phyloP scores from a whole-genome alignment of 2,113 vertebrate genomes.

The Glaucomys volans region DNA sequence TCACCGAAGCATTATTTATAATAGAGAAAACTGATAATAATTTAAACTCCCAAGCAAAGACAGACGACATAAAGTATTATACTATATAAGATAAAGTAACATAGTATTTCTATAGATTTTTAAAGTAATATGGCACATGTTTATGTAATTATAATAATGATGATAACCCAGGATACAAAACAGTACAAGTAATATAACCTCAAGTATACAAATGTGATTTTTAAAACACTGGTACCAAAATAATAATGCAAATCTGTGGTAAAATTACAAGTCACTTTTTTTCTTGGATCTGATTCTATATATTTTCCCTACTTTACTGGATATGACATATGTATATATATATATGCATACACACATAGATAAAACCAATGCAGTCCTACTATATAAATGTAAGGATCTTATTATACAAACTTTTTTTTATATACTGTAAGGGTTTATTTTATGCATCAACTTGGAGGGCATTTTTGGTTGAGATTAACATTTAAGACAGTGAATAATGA shows the following conservation, averaged over 20 bases:
- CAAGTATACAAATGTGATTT: background rate
- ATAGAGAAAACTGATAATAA: background rate
- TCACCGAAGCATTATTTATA: background rate
- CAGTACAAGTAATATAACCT: background rate
- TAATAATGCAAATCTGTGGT: background rate
- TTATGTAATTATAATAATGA: background rate
- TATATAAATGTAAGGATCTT: background rate
- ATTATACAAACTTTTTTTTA: background rate
- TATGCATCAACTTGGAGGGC: background rate
- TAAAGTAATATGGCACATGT: background rate
- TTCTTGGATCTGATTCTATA: background rate
- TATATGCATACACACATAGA: too few species aligned
- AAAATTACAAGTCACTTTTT: background rate
- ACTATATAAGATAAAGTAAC: background rate
- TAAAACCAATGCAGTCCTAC: background rate
- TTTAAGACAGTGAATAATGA: constrained; percentile 5
- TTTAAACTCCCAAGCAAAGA: background rate
- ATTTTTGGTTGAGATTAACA: constrained; percentile 27
- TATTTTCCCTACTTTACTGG: background rate
- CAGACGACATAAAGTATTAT: background rate
- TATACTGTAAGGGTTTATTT: background rate
- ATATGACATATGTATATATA: background rate
- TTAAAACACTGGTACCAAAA: background rate
- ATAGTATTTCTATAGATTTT: background rate
- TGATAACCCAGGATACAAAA: background rate